Percentiles rank a stretch among this genome's conserved stretches.
Evolutionary conservation across 2,113 vertebrate genomes (phyloP).

Genomic region (Cygnus buccinator): DNA sequence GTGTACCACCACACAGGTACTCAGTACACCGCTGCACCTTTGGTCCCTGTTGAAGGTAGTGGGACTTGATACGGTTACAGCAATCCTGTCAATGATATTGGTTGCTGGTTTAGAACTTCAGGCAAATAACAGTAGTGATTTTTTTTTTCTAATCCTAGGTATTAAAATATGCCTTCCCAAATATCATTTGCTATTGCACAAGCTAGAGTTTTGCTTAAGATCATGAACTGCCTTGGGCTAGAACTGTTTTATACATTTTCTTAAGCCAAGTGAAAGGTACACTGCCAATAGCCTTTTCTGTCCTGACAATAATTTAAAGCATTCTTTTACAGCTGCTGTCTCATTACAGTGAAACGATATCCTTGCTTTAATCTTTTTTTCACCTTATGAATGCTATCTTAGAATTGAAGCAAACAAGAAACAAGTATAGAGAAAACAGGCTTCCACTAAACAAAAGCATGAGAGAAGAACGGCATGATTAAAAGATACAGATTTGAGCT

Average conservation of each 20-base stretch:
- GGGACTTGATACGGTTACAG: background rate
- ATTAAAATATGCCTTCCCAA: conserved; percentile 11
- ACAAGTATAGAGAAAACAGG: background rate
- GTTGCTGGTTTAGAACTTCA: background rate
- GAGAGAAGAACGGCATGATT: background rate
- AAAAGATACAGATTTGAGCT: background rate
- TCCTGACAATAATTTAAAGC: background rate
- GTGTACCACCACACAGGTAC: background rate
- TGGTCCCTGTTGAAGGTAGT: background rate
- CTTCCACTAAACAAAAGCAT: background rate
- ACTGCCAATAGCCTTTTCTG: conserved; percentile 21
- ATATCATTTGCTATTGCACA: background rate
- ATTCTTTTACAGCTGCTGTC: background rate
- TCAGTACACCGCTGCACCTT: background rate
- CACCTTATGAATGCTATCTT: background rate
- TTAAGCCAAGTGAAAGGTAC: conserved; percentile 10
- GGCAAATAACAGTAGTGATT: background rate
- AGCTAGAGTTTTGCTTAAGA: conserved; percentile 11
- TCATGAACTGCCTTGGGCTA: conserved; percentile 21
- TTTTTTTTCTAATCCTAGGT: background rate
- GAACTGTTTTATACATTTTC: conserved; percentile 4
- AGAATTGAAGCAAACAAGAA: background rate
- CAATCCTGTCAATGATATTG: background rate
- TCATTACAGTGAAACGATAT: background rate
- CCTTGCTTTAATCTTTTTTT: background rate